Conservation (phyloP, 37 sponge, comb jelly and placozoan species). For the Corticium candelabrum region DNA sequence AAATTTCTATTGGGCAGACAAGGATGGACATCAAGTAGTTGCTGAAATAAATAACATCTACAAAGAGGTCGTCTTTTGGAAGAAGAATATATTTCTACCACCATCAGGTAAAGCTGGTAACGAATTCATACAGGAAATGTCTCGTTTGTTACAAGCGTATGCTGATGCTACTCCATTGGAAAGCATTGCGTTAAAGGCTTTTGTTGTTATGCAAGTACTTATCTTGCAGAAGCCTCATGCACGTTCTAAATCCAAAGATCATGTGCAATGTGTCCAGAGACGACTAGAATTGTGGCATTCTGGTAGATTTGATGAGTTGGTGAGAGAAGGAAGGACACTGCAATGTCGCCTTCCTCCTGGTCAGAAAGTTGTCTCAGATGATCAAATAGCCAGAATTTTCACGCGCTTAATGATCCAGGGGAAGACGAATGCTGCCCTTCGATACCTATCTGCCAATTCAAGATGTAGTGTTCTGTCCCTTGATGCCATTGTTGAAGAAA, state of each 20-base stretch:
- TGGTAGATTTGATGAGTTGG: constrained; percentile 8
- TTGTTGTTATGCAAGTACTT: constrained; percentile 8
- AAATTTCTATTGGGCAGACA: too few species aligned
- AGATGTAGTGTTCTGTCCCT: too few species aligned
- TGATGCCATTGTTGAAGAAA: too few species aligned
- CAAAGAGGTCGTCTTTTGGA: constrained; percentile 31
- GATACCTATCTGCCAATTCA: too few species aligned
- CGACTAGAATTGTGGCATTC: constrained; percentile 10
- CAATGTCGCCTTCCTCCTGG: constrained; percentile 11
- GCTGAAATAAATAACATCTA: too few species aligned
- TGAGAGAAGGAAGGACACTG: constrained; percentile 18
- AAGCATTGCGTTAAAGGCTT: constrained; percentile 18
- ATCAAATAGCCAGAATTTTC: too few species aligned
- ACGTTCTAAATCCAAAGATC: constrained; percentile 17
- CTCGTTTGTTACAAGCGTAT: constrained; percentile 17
- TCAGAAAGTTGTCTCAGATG: too few species aligned
- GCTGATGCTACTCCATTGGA: constrained; percentile 18
- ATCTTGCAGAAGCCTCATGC: constrained; percentile 17
- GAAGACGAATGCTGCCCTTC: too few species aligned
- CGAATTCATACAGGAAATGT: constrained; percentile 10
- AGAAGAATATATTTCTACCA: constrained; percentile 9
- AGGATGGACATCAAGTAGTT: too few species aligned
- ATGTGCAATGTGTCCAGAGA: constrained; percentile 6
- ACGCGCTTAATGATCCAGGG: too few species aligned
- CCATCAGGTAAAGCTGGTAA: constrained; percentile 23